Evolutionary conservation across 2,797 vertebrate species (phyloP).

Genomic region (Manis javanica): DNA sequence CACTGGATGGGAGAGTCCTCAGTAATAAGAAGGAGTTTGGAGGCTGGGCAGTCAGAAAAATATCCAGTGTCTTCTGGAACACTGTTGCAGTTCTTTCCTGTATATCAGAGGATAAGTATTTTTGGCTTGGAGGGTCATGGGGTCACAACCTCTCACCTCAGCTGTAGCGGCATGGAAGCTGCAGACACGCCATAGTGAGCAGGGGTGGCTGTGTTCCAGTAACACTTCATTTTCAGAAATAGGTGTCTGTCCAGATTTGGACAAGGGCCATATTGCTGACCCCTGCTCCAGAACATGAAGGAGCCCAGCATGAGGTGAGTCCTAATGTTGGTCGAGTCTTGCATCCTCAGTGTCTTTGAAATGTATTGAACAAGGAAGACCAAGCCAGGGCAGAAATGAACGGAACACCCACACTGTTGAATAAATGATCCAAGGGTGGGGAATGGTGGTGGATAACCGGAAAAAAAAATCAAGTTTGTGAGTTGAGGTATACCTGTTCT

Average conservation of each 20-base stretch:
- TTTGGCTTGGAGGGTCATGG: not conserved
- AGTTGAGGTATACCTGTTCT: not conserved
- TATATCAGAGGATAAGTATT: not conserved
- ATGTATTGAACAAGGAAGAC: not conserved
- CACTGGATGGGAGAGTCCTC: not conserved
- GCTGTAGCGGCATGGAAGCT: not conserved
- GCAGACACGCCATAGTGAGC: not conserved
- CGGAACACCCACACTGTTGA: not conserved
- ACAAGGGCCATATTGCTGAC: not conserved
- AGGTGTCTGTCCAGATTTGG: not conserved
- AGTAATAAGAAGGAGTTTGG: not conserved
- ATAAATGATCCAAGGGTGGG: not conserved
- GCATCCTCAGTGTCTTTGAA: not conserved
- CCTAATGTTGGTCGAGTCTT: not conserved
- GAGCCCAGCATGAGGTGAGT: not conserved
- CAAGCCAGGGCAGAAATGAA: not conserved
- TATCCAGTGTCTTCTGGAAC: not conserved
- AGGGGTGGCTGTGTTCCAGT: not conserved
- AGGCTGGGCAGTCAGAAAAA: not conserved
- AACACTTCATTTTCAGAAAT: conserved; percentile 1
- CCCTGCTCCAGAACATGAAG: not conserved
- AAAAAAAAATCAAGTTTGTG: not conserved
- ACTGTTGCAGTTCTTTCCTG: not conserved
- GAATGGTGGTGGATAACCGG: not conserved
- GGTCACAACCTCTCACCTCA: not conserved